Evolutionary conservation across 2,888 invertebrate species (phyloP), one percentile per base, ranked within the genome.

Genomic region (Trichopria drosophilae): DNA sequence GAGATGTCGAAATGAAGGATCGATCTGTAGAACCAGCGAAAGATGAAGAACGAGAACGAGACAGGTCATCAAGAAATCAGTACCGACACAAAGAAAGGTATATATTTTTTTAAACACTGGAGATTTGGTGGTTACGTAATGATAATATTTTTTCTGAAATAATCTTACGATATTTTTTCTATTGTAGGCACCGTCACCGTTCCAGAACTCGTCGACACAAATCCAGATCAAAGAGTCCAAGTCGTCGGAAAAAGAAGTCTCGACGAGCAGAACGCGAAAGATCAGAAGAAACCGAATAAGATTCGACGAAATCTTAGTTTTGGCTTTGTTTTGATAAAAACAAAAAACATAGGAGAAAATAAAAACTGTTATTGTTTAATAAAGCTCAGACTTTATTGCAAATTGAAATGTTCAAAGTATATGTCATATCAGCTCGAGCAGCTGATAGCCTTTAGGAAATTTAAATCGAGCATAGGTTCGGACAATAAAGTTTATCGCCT

Each of bases 141-240:
- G 10, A 13, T 6, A 20, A 6, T 10, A 34, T 45, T 15, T 3
- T 23, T 20, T 24, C 47, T 24, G n/a, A 20, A 12, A 51, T 39
- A 31, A 20, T 9, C 31, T 6, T 28, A 6, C 16, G 26, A 28
- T 5, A 10, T 34, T 18, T 13, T 31, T 24, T 45, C 32, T 43
- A 32, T 39, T 32, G 16, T 28, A 72, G 73, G 51, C 72, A 73
- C 50, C 64, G 72, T 36, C 73, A 73, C 59, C 63, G 82, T 63
- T 79, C 79, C 29, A 76, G 80, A 18, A 75, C 76, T 26, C 80
- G 82, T 3, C 79, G 87, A 50, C 86, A 86, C 72, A 85, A 86
- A 68, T 86, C 86, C 2, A 78, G 86, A 32, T 86, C 86, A 4
- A 81, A 86, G 24, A 86, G 86, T 63, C 86, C 86, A 36, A 82